Evolutionary conservation across 2,888 invertebrate species (phyloP), one percentile per base, ranked within the genome.

Genomic region (Hypolimnas misippus): DNA sequence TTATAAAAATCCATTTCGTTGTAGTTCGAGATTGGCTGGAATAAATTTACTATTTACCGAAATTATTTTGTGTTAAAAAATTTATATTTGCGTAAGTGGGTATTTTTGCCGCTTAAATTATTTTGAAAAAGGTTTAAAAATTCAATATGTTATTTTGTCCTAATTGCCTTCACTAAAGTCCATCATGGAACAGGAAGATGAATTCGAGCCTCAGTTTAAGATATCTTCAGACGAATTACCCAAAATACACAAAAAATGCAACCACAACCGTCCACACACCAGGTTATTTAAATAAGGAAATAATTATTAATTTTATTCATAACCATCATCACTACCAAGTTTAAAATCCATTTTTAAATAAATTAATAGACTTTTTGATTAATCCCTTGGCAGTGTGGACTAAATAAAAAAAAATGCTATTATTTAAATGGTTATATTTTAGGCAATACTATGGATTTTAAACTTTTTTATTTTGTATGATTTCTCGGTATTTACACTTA

Each of bases 191-290:
- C 76, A 72, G 62, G 86, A 81, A 76, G 86, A 84, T 62, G 81
- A 76, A 73, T 73, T 76, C 77, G 76, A 76, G 73, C 73, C 76
- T 70, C 75, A 73, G 72, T 73, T 73, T 79, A 86, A 79, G 81
- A 71, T 81, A 78, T 69, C 78, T 53, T 70, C 78, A 52, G 83
- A 76, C 46, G 89, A 89, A 73, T 78, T 90, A 70, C 89, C 91
- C 70, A 84, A 86, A 86, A 86, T 92, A 81, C 91, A 92, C 82
- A 80, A 81, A 78, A 86, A 82, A 83, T 78, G 84, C 83, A 84
- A 87, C 85, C 78, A 80, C 76, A 84, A 79, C 89, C 90, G 88
- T 89, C 90, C 91, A 85, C 80, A 84, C 76, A 78, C 82, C 84
- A 92, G 91, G 91, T 92, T 83, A 76, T 68, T 72, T 56, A 57